A percentile compares a stretch with the other conserved stretches of the same genome.
Evolutionary conservation across 1,140 invertebrate species (phyloP).

Genomic region (Temnothorax curvispinosus): DNA sequence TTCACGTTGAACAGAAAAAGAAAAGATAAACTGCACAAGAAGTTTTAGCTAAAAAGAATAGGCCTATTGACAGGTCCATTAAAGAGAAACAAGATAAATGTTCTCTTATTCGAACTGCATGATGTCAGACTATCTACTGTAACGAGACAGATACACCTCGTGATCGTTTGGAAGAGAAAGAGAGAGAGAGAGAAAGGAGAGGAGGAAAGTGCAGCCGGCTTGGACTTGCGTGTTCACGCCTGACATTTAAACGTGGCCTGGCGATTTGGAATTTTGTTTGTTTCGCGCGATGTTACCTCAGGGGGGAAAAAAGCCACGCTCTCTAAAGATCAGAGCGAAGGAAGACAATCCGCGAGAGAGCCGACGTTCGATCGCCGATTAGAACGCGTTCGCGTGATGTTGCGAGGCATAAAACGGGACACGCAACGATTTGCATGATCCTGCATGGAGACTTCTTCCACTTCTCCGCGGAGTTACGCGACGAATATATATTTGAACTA

Average conservation of each 20-base stretch:
- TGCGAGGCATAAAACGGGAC: background rate
- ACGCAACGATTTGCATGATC: background rate
- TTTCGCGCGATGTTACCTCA: background rate
- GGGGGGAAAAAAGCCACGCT: background rate
- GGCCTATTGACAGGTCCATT: background rate
- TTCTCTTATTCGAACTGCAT: background rate
- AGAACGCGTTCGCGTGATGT: background rate
- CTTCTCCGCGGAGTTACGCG: background rate
- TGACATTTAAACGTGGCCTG: slow-evolving; percentile 13
- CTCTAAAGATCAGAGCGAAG: background rate
- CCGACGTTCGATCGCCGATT: background rate
- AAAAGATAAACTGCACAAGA: too few relatives aligned
- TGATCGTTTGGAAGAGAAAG: background rate
- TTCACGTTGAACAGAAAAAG: too few relatives aligned
- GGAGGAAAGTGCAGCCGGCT: background rate
- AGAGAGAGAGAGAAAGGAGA: background rate
- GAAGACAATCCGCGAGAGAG: background rate
- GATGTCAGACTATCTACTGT: background rate
- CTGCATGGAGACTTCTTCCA: background rate
- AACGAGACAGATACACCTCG: background rate
- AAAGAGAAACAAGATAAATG: background rate
- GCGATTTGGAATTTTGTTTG: background rate
- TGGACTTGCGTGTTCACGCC: background rate
- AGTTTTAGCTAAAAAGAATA: too few relatives aligned
- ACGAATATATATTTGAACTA: background rate